Evolutionary conservation across 2,113 vertebrate genomes (phyloP).

Genomic region (Archilochus colubris): DNA sequence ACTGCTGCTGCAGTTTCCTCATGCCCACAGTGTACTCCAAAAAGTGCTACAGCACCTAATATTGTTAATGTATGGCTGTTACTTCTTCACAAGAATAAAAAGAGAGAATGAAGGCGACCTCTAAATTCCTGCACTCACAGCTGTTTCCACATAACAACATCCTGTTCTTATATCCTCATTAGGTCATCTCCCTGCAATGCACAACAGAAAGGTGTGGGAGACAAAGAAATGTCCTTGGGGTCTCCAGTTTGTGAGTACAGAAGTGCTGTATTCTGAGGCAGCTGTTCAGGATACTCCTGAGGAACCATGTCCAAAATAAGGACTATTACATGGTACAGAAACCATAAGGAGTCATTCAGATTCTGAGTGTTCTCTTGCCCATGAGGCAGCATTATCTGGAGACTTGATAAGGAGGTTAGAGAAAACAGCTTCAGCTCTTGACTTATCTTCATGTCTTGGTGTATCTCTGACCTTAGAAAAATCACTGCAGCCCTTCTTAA

Average conservation of each 20-base stretch:
- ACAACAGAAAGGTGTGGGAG: not conserved
- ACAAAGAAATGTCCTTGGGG: not conserved
- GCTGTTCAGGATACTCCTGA: rapidly evolving
- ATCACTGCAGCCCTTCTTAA: not conserved
- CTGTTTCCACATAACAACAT: not conserved
- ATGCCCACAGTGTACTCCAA: not conserved
- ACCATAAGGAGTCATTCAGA: not conserved
- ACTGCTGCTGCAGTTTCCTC: not conserved
- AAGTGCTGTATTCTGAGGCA: not conserved
- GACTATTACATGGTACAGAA: not conserved
- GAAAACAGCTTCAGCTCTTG: not conserved
- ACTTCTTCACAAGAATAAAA: not conserved
- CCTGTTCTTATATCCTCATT: not conserved
- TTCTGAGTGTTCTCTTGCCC: not conserved
- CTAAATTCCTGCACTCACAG: not conserved
- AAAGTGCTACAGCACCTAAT: not conserved
- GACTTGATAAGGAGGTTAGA: not conserved
- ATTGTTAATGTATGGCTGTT: not conserved
- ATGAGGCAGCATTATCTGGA: not conserved
- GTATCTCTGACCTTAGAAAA: not conserved
- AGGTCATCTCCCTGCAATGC: not conserved
- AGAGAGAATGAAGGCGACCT: not conserved
- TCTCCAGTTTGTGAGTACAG: not conserved
- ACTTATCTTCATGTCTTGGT: not conserved
- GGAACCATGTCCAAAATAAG: not conserved